These are phyloP conservation scores for Drosophila bipectinata DNA, from an alignment of 1,140 invertebrate species.

Conservation along the genomic window DNA sequence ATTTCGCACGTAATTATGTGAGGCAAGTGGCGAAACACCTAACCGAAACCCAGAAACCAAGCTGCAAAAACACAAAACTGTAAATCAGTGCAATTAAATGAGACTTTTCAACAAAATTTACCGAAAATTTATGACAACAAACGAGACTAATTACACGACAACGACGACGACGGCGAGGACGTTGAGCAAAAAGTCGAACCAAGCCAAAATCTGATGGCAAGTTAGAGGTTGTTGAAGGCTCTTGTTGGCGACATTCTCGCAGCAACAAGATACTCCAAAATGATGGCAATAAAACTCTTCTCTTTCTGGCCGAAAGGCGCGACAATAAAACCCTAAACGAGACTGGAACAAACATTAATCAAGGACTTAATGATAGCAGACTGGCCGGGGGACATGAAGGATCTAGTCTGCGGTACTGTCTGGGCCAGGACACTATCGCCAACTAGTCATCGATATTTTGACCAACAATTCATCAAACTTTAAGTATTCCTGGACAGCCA, in stretches of 20 bases:
- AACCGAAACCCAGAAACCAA: conserved; percentile 30
- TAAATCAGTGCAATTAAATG: conserved; percentile 81
- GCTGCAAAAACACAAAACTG: conserved; percentile 52
- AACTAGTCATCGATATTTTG: conserved; percentile 56
- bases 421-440: conserved; percentile 36
- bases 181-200: conserved; percentile 29
- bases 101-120: conserved; percentile 72
- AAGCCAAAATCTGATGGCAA: conserved; percentile 31
- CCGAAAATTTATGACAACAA: conserved; percentile 75
- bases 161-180: conserved; percentile 2
- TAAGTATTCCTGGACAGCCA: conserved; percentile 26
- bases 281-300: conserved; percentile 66
- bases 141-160: conserved; percentile 64
- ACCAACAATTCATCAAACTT: conserved; percentile 63
- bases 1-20: conserved; percentile 71
- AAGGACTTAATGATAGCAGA: conserved; percentile 55
- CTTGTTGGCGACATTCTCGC: conserved; percentile 7
- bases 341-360: conserved; percentile 61
- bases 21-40: conserved; percentile 36
- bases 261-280: conserved; percentile 40
- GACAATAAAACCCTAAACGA: conserved; percentile 52
- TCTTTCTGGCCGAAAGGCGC: conserved; percentile 40
- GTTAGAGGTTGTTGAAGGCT: conserved; percentile 6
- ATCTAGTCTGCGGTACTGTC: conserved; percentile 24
- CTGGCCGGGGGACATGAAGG: background rate